Percentiles rank a stretch among this genome's conserved stretches.
Evolutionary conservation across 2,888 invertebrate genomes (phyloP).

Genomic region (Pegoplata infirma): DNA sequence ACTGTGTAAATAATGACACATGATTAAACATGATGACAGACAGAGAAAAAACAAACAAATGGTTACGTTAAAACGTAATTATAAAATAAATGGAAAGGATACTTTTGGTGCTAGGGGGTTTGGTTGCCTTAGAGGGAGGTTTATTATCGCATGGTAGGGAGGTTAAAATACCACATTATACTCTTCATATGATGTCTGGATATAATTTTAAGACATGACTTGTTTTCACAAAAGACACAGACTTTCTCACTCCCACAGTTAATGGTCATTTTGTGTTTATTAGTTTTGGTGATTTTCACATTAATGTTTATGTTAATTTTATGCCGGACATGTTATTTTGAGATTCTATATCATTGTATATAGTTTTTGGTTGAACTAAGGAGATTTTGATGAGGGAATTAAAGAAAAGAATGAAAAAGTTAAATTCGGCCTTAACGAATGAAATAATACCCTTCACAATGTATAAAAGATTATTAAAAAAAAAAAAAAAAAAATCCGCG

Average conservation of each 20-base stretch:
- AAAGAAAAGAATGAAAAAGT: not conserved
- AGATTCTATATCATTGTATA: not conserved
- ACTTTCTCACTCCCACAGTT: not conserved
- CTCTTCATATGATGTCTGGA: no score
- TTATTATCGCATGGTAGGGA: not conserved
- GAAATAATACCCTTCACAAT: no score
- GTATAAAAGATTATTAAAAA: no score
- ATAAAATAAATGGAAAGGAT: not conserved
- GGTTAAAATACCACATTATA: not conserved
- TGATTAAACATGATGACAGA: slow-evolving; percentile 41
- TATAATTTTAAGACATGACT: slow-evolving; percentile 12
- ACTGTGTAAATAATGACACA: slow-evolving; percentile 56
- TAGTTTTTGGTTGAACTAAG: not conserved
- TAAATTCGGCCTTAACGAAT: no score
- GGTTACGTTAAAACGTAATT: slow-evolving; percentile 4
- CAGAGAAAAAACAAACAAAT: not conserved
- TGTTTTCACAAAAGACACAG: not conserved
- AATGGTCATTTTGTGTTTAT: slow-evolving; percentile 35
- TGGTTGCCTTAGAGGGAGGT: not conserved
- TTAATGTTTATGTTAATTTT: slow-evolving; percentile 14
- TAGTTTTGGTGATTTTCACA: slow-evolving; percentile 17
- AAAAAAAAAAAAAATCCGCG: no score
- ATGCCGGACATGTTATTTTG: slow-evolving; percentile 36
- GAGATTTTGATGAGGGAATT: no score
- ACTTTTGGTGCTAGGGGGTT: not conserved